A percentile compares a stretch with the other conserved stretches of the same genome.
These are phyloP conservation scores for Phrynocephalus vlangalii DNA, from an alignment of 2,797 vertebrate genomes.

Conservation along the genomic window DNA sequence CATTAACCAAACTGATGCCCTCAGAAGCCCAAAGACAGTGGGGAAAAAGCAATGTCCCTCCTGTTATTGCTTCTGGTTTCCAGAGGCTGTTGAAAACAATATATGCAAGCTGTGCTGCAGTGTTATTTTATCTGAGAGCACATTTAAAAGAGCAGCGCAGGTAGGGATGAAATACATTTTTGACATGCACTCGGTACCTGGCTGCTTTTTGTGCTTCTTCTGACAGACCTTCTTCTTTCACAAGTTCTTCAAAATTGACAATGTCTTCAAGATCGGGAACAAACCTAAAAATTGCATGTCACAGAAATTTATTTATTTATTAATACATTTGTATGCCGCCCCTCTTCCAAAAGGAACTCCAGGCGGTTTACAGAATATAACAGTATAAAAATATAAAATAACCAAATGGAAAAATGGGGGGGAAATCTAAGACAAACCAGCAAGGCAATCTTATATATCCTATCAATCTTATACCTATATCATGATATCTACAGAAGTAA, in stretches of 20 bases:
- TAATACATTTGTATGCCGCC: no score
- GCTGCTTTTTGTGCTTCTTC: slow-evolving; percentile 94
- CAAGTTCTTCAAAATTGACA: slow-evolving; percentile 97
- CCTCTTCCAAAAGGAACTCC: no score
- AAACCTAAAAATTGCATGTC: slow-evolving; percentile 82
- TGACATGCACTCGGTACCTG: slow-evolving; percentile 77
- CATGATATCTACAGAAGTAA: not conserved
- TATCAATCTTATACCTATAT: not conserved
- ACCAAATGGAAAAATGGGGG: not conserved
- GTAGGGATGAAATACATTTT: not conserved
- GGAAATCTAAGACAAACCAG: no score
- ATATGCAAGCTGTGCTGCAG: not conserved
- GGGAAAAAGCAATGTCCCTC: not conserved
- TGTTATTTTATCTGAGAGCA: not conserved
- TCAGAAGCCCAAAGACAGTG: not conserved
- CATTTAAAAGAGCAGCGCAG: not conserved
- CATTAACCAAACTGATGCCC: not conserved
- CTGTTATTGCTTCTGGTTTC: no score
- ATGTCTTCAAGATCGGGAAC: slow-evolving; percentile 99
- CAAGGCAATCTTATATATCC: no score
- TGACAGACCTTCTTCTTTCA: slow-evolving; percentile 94
- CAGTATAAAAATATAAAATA: no score
- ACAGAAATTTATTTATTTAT: not conserved
- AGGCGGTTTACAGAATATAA: no score
- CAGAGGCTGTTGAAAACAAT: not conserved